phyloP scores from a whole-genome alignment of 2,797 vertebrate species.

The Smutsia gigantea region DNA sequence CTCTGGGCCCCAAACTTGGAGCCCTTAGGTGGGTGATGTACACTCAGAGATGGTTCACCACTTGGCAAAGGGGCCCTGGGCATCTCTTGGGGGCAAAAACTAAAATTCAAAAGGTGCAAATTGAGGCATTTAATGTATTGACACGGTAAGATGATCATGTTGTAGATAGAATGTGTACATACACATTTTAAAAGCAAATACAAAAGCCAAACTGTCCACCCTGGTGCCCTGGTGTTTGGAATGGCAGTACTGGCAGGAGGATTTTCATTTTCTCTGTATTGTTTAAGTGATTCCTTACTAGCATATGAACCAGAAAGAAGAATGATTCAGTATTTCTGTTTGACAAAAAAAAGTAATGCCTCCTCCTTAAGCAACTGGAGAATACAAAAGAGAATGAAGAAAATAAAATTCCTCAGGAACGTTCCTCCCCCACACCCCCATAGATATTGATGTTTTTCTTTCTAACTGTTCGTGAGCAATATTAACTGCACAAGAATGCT shows the following conservation, averaged over 20 bases:
- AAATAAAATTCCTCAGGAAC: not conserved
- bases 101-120: not conserved
- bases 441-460: not conserved
- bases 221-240: not conserved
- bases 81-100: not conserved
- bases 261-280: not conserved
- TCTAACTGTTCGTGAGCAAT: not conserved
- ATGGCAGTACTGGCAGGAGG: not conserved
- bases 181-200: not conserved
- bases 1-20: not conserved
- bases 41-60: not conserved
- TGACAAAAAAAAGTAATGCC: not conserved
- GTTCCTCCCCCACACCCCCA: rapidly evolving
- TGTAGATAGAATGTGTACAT: not conserved
- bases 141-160: not conserved
- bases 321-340: not conserved
- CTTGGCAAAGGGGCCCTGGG: not conserved
- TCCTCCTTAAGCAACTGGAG: not conserved
- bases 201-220: not conserved
- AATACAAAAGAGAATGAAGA: not conserved
- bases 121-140: not conserved
- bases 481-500: not conserved
- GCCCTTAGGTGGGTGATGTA: not conserved
- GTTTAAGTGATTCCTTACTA: not conserved
- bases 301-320: not conserved